Conservation (phyloP, 2,797 vertebrate species). For the Scarus forsteni region DNA sequence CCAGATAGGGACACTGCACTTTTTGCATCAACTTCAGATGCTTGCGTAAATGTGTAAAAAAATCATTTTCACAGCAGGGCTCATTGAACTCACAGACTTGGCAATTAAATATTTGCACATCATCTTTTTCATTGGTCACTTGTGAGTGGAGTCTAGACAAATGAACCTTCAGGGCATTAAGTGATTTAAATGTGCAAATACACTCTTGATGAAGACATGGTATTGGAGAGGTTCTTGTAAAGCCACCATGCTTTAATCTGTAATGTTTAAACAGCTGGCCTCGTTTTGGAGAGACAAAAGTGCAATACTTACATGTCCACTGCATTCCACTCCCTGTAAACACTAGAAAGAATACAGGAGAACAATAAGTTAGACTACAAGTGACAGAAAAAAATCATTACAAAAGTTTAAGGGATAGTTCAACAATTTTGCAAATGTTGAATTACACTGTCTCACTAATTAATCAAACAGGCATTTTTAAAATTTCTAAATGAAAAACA, state of each 20-base stretch:
- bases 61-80: neutral
- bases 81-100: conserved; percentile 7
- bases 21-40: conserved; percentile 11
- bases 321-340: conserved; percentile 8
- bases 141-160: conserved; percentile 11
- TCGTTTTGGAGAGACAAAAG: neutral
- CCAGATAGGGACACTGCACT: conserved; percentile 2
- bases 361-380: neutral
- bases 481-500: too few relatives aligned
- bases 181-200: conserved; percentile 17
- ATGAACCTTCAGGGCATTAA: conserved; percentile 20
- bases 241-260: conserved; percentile 12
- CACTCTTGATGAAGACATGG: conserved; percentile 19
- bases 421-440: too few relatives aligned
- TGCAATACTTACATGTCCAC: conserved; percentile 4
- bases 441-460: too few relatives aligned
- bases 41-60: conserved; percentile 4
- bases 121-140: neutral
- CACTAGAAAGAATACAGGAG: conserved; percentile 6
- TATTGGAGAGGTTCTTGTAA: conserved; percentile 13
- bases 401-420: too few relatives aligned
- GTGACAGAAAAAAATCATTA: neutral
- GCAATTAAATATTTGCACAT: conserved; percentile 6
- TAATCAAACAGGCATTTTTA: too few relatives aligned
- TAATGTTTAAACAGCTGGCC: conserved; percentile 16